These are phyloP conservation scores for Linhomoeus sp. DNA, from an alignment of 2,888 invertebrate genomes.

Conservation along the genomic window DNA sequence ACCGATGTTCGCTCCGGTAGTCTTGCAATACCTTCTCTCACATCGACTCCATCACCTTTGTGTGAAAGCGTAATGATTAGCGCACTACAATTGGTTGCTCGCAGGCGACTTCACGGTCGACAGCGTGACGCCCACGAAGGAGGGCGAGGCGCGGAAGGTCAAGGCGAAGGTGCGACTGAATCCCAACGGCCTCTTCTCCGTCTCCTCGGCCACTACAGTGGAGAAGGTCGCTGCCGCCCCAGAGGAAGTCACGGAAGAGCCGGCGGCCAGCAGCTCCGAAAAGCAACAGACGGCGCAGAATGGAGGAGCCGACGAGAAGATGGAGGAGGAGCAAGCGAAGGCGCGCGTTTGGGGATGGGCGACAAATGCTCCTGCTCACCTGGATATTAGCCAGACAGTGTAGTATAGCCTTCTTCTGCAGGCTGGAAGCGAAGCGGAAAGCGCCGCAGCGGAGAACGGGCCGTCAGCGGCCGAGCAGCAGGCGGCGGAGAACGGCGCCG, in stretches of 20 bases:
- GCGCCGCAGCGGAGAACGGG: too few relatives aligned
- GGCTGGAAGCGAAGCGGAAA: too few relatives aligned
- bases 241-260: not conserved
- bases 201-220: constrained; percentile 57
- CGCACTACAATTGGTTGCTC: not conserved
- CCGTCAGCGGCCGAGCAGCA: not conserved
- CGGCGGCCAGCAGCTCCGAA: not conserved
- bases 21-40: too few relatives aligned
- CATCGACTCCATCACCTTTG: too few relatives aligned
- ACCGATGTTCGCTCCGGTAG: too few relatives aligned
- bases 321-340: too few relatives aligned
- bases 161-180: constrained; percentile 87
- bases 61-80: too few relatives aligned
- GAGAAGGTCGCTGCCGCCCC: constrained; percentile 18
- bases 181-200: constrained; percentile 69
- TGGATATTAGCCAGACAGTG: too few relatives aligned
- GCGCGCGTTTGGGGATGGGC: too few relatives aligned
- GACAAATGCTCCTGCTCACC: too few relatives aligned
- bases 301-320: not conserved
- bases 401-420: too few relatives aligned
- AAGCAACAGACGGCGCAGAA: not conserved
- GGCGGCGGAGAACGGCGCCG: constrained; percentile 18
- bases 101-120: constrained; percentile 32
- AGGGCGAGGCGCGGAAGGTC: constrained; percentile 78
- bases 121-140: constrained; percentile 53